A percentile compares a stretch with the other conserved stretches of the same genome.
phyloP scores from a whole-genome alignment of 2,888 invertebrate species.

The Himalopsyche anomala region DNA sequence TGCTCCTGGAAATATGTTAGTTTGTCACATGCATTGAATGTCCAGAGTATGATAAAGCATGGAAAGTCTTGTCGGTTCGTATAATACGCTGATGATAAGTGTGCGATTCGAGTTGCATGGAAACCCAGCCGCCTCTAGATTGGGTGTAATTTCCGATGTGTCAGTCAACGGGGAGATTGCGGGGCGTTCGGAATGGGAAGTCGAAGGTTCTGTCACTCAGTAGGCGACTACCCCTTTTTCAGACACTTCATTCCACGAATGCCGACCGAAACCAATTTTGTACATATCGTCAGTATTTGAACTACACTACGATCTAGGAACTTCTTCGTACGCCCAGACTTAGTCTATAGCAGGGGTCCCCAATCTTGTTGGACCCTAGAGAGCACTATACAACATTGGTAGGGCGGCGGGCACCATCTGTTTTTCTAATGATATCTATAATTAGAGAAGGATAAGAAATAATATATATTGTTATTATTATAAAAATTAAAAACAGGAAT shows the following conservation, averaged over 20 bases:
- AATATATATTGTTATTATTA: no score
- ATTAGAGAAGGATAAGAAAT: no score
- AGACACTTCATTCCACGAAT: constrained; percentile 16
- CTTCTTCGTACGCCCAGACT: not conserved
- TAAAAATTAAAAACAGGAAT: no score
- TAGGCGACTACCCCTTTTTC: constrained; percentile 21
- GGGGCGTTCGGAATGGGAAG: not conserved
- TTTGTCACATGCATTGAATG: constrained; percentile 8
- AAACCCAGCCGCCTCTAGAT: constrained; percentile 32
- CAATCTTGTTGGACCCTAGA: no score
- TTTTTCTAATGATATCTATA: no score
- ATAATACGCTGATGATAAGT: not conserved
- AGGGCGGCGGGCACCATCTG: no score
- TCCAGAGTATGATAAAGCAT: constrained; percentile 14
- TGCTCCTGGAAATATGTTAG: not conserved
- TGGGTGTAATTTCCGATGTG: constrained; percentile 62
- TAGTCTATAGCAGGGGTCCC: no score
- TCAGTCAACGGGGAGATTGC: constrained; percentile 52
- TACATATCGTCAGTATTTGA: not conserved
- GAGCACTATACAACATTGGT: no score
- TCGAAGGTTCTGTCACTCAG: constrained; percentile 34
- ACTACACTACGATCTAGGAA: not conserved
- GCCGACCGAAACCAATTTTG: constrained; percentile 21
- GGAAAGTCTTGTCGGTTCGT: not conserved
- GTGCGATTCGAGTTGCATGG: constrained; percentile 5